Evolutionary conservation across 2,888 invertebrate species (phyloP), one percentile per base, ranked within the genome.

Genomic region (Buathra laborator): DNA sequence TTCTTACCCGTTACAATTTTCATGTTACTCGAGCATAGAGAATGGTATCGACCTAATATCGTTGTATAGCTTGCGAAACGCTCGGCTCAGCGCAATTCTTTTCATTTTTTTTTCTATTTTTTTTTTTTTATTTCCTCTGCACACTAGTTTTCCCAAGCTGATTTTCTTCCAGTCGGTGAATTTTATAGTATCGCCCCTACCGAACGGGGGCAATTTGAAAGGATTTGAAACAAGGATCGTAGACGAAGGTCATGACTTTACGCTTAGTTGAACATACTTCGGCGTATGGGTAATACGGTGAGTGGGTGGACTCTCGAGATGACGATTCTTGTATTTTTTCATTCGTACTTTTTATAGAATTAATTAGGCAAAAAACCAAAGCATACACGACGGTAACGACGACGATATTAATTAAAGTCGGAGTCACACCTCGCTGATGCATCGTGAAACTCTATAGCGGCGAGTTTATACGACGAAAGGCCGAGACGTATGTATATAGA

Each of bases 331-430:
- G 3, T 24, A 3, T n/a, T 62, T 53, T 68, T 29, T 19, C 44
- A 3, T 68, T 43, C 48, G 32, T 51, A 53, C 53, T 68, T 75
- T 67, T 80, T 72, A 83, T 75, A 32, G 66, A 85, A 84, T 88
- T 88, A 87, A 88, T 88, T 88, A 87, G 83, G 84, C 78, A 66
- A 66, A 53, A 53, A 48, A 16, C 43, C 80, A 66, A 66, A 37
- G 9, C 9, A 37, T 9, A 32, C 32, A 32, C 12, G 6, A n/a
- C 32, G 43, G 51, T 16, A 53, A 62, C 64, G 75, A 48, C 74
- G 70, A 79, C 59, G 68, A 78, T 74, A 85, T 85, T 81, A 85
- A 87, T 89, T 87, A 87, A 87, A 87, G 83, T 81, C 64, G 43
- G 37, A 80, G 84, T 85, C 87, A 78, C 86, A 86, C 76, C 84